Evolutionary conservation across 1,140 invertebrate genomes (phyloP).

Genomic region (Mizuhopecten yessoensis): DNA sequence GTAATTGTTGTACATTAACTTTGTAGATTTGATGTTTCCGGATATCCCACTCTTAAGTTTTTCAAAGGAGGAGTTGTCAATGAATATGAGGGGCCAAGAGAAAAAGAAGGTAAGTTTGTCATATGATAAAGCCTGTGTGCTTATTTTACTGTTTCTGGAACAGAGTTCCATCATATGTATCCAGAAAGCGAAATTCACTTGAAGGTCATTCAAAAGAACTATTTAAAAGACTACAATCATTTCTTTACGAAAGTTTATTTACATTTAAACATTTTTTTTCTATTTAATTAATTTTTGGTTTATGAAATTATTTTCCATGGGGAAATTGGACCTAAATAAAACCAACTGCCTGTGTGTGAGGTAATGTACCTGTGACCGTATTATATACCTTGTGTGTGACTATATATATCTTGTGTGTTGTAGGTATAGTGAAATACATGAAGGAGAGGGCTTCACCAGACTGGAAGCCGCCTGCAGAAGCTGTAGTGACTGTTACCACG

Average conservation of each 20-base stretch:
- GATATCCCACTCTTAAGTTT: conserved; percentile 84
- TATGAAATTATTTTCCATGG: too few relatives aligned
- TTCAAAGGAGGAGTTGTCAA: conserved; percentile 82
- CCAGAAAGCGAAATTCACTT: too few relatives aligned
- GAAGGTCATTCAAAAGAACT: too few relatives aligned
- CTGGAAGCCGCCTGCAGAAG: conserved; percentile 86
- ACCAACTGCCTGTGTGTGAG: too few relatives aligned
- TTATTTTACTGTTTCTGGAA: conserved; percentile 2
- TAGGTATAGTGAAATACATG: conserved; percentile 86
- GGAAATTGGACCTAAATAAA: too few relatives aligned
- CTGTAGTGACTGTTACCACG: conserved; percentile 85
- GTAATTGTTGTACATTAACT: conserved; percentile 50
- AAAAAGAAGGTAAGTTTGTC: conserved; percentile 79
- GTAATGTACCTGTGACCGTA: too few relatives aligned
- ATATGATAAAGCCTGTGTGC: not conserved
- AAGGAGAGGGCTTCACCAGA: conserved; percentile 84
- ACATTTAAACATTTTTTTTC: too few relatives aligned
- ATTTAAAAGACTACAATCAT: too few relatives aligned
- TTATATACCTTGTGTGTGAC: not conserved
- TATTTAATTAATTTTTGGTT: too few relatives aligned
- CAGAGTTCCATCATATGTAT: too few relatives aligned
- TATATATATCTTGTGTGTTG: not conserved
- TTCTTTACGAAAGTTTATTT: too few relatives aligned
- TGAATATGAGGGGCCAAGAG: conserved; percentile 84
- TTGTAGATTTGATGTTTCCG: conserved; percentile 80